Percentiles rank a stretch among this genome's conserved stretches.
phyloP scores from a whole-genome alignment of 2,113 vertebrate genomes.

The Nycticorax nycticorax region DNA sequence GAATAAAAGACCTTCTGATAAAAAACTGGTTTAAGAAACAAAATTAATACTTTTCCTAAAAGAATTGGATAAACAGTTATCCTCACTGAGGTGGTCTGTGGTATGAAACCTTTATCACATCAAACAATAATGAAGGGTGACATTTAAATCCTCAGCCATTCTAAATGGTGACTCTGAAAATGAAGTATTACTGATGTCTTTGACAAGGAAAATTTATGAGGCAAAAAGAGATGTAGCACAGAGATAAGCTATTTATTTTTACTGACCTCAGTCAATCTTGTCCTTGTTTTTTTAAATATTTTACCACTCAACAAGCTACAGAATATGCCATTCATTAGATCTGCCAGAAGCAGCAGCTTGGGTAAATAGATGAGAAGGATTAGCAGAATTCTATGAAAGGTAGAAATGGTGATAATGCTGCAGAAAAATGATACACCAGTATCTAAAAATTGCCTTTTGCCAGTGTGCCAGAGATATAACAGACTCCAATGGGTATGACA shows the following conservation, averaged over 20 bases:
- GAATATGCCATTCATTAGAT: conserved; percentile 41
- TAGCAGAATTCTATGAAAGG: background rate
- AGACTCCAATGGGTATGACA: background rate
- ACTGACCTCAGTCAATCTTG: background rate
- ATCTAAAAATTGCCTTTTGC: background rate
- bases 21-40: conserved; percentile 18
- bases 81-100: background rate
- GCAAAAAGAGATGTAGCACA: background rate
- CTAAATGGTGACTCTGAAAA: conserved; percentile 51
- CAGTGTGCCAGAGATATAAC: background rate
- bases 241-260: conserved; percentile 61
- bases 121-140: conserved; percentile 28
- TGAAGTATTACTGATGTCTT: conserved; percentile 38
- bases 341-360: background rate
- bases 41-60: conserved; percentile 38
- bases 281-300: conserved; percentile 25
- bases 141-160: conserved; percentile 54
- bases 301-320: conserved; percentile 9
- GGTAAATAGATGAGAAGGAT: conserved; percentile 15
- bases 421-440: background rate
- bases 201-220: conserved; percentile 30
- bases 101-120: conserved; percentile 37
- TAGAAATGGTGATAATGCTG: background rate
- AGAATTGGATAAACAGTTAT: conserved; percentile 35
- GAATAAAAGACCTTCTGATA: conserved; percentile 14